Evolutionary conservation across 2,797 vertebrate genomes (phyloP).

Genomic region (Botia kubotai): DNA sequence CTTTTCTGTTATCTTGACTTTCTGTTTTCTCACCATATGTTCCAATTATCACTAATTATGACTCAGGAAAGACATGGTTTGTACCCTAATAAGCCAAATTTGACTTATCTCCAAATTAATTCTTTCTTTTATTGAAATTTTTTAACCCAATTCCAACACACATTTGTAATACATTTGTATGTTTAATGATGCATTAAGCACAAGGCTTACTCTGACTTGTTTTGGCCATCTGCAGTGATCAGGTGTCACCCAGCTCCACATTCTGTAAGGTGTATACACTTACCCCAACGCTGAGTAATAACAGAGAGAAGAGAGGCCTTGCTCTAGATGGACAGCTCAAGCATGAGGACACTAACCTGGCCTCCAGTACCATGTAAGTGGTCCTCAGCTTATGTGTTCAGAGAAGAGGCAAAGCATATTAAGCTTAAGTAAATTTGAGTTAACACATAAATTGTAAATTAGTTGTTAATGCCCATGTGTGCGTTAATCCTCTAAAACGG

Average conservation of each 20-base stretch:
- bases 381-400: background rate
- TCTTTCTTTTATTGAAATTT: too few relatives aligned
- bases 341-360: conserved; percentile 88
- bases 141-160: too few relatives aligned
- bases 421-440: too few relatives aligned
- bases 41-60: background rate
- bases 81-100: background rate
- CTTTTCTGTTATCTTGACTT: conserved; percentile 22
- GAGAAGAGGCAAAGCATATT: too few relatives aligned
- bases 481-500: too few relatives aligned
- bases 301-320: conserved; percentile 86
- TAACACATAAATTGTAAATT: too few relatives aligned
- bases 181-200: background rate
- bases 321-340: conserved; percentile 88
- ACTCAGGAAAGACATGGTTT: background rate
- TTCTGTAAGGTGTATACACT: conserved; percentile 87
- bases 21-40: conserved; percentile 10
- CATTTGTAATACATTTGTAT: background rate
- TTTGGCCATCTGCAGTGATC: conserved; percentile 74
- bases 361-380: conserved; percentile 87
- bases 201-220: background rate
- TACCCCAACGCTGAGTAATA: conserved; percentile 80
- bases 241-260: conserved; percentile 84
- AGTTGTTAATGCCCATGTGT: too few relatives aligned
- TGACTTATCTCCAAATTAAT: background rate